Evolutionary conservation across 2,113 vertebrate genomes (phyloP).

Genomic region (Tyto alba): DNA sequence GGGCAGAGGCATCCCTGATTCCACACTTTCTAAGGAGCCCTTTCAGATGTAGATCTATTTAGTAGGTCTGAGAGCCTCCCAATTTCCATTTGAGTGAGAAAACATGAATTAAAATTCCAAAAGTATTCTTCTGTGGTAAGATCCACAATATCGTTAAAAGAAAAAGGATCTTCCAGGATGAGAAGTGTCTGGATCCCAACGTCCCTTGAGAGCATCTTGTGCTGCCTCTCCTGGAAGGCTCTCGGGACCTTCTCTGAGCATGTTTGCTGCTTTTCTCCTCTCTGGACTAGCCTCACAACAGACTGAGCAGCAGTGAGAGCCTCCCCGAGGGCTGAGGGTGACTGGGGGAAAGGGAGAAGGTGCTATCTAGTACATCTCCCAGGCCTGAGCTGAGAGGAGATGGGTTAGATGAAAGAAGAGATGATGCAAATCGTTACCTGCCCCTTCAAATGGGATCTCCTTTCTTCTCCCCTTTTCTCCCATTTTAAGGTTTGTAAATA

Average conservation of each 20-base stretch:
- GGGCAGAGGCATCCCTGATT: not conserved
- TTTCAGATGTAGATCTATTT: not conserved
- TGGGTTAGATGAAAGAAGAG: not conserved
- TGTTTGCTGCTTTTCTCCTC: not conserved
- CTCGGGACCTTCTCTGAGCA: not conserved
- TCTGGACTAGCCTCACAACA: not conserved
- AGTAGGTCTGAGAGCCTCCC: not conserved
- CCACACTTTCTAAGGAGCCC: not conserved
- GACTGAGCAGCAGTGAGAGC: not conserved
- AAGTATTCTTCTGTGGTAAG: not conserved
- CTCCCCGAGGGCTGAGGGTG: not conserved
- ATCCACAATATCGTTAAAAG: not conserved
- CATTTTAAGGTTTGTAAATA: not conserved
- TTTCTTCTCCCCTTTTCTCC: not conserved
- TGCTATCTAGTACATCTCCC: not conserved
- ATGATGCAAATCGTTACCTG: not conserved
- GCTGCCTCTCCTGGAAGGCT: not conserved
- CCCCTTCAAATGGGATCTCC: not conserved
- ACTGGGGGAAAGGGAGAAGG: not conserved
- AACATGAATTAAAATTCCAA: not conserved
- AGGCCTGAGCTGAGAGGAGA: not conserved
- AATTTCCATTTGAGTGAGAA: not conserved
- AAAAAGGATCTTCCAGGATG: not conserved
- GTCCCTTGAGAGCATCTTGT: not conserved
- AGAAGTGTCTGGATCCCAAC: not conserved